These are phyloP conservation scores for Lamprotornis superbus DNA, from an alignment of 2,113 vertebrate species.

Conservation along the genomic window DNA sequence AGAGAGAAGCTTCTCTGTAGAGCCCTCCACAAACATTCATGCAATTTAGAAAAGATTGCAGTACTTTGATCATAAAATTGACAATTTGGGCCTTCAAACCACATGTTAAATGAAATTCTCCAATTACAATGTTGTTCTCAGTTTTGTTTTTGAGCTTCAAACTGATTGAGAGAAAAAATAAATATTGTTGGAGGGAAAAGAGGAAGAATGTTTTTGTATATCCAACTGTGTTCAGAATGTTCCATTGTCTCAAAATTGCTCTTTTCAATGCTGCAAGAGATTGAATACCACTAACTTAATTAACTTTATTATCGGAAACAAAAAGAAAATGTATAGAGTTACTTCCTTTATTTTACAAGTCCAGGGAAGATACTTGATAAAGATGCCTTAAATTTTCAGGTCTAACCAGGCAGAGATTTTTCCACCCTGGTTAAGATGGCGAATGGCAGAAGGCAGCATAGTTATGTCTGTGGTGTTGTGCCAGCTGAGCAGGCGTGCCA, in stretches of 20 bases:
- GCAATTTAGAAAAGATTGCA: not conserved
- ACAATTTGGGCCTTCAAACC: not conserved
- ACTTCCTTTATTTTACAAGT: not conserved
- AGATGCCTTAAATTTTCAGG: not conserved
- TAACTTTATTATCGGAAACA: not conserved
- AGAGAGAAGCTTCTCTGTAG: not conserved
- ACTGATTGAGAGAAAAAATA: not conserved
- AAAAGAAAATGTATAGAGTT: not conserved
- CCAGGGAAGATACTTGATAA: not conserved
- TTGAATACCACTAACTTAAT: not conserved
- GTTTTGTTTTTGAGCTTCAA: not conserved
- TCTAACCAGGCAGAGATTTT: not conserved
- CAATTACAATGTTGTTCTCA: not conserved
- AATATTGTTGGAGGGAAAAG: not conserved
- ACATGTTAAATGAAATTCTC: not conserved
- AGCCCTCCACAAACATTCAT: not conserved
- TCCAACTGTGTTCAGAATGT: not conserved
- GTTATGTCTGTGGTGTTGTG: not conserved
- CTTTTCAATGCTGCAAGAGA: not conserved
- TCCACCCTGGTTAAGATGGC: not conserved
- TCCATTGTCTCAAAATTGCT: not conserved
- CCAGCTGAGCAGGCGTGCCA: not conserved
- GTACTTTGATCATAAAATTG: slow-evolving; percentile 17
- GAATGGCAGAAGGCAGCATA: not conserved
- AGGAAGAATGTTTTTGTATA: not conserved